Evolutionary conservation across 2,797 vertebrate genomes (phyloP).

Genomic region (Distichodus sexfasciatus): DNA sequence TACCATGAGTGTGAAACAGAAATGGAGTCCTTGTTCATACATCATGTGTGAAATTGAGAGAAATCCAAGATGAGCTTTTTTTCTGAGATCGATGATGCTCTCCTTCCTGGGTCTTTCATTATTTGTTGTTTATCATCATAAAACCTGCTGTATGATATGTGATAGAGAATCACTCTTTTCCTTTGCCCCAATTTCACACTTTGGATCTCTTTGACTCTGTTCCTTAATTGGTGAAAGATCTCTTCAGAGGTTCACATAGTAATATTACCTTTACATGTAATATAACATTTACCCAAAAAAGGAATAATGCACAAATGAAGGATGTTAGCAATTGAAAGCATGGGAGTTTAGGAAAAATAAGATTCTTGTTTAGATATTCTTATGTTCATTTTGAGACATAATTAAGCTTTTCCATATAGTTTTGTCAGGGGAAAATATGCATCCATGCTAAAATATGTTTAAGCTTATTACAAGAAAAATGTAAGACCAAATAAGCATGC

Average conservation of each 20-base stretch:
- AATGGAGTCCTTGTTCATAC: not conserved
- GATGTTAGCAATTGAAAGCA: too few species aligned
- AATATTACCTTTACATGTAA: not conserved
- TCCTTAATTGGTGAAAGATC: not conserved
- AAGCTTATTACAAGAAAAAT: too few species aligned
- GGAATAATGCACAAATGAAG: too few species aligned
- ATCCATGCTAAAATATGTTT: too few species aligned
- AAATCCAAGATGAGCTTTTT: constrained; percentile 9
- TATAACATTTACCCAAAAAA: too few species aligned
- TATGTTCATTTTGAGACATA: too few species aligned
- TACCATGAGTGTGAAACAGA: constrained; percentile 14
- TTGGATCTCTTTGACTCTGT: not conserved
- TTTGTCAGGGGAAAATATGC: too few species aligned
- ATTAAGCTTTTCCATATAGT: too few species aligned
- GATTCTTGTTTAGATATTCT: too few species aligned
- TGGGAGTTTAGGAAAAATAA: too few species aligned
- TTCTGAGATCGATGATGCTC: constrained; percentile 18
- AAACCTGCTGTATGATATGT: not conserved
- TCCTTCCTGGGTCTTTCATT: constrained; percentile 23
- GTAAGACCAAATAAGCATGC: too few species aligned
- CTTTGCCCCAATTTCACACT: not conserved
- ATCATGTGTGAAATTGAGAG: constrained; percentile 21
- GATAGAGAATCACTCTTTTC: not conserved
- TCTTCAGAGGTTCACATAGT: not conserved
- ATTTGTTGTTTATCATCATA: constrained; percentile 31